Evolutionary conservation across 35 echinoderm and acorn worm species (phyloP).

Genomic region (Lytechinus variegatus): DNA sequence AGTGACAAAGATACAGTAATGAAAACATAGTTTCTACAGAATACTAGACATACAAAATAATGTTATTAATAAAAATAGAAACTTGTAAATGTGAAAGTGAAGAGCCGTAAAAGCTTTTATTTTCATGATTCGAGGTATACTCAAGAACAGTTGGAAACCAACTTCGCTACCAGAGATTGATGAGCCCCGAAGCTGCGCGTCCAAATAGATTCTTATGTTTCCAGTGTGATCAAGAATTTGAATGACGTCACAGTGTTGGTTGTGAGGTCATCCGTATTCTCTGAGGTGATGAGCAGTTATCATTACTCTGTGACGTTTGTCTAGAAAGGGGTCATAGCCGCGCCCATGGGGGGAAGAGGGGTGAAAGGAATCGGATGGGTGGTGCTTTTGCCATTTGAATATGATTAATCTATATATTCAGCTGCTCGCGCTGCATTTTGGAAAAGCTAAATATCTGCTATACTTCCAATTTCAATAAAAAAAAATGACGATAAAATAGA

Average conservation of each 20-base stretch:
- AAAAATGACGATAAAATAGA: too few relatives aligned
- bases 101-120: too few relatives aligned
- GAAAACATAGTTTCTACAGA: too few relatives aligned
- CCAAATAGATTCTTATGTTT: background rate
- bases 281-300: background rate
- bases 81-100: too few relatives aligned
- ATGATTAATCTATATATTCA: too few relatives aligned
- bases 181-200: background rate
- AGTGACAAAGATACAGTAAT: too few relatives aligned
- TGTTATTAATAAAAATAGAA: too few relatives aligned
- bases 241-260: background rate
- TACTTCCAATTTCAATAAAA: too few relatives aligned
- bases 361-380: background rate
- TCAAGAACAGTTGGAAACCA: background rate
- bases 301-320: background rate
- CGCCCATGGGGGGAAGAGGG: background rate
- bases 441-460: too few relatives aligned
- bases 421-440: too few relatives aligned
- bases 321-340: background rate
- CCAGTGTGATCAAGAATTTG: background rate
- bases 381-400: background rate
- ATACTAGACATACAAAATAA: too few relatives aligned
- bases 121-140: background rate
- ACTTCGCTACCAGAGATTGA: background rate
- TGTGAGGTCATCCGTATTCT: slow-evolving; percentile 6